These are phyloP conservation scores for Drosophila melanica DNA, from an alignment of 1,140 invertebrate species.

Conservation along the genomic window DNA sequence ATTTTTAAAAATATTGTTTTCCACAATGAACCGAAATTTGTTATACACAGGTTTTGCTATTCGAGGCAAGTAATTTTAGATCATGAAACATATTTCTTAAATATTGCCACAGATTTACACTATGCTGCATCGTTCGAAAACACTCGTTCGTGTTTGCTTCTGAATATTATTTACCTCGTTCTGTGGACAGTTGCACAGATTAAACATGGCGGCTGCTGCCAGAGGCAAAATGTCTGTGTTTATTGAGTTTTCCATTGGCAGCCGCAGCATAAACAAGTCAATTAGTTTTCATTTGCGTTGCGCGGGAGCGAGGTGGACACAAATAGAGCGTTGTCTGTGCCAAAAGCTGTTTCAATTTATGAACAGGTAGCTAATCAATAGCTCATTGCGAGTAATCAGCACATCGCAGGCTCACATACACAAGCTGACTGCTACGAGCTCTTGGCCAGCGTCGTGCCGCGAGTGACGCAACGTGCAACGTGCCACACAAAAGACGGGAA, in stretches of 20 bases:
- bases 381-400: conserved; percentile 36
- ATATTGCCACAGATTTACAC: neutral
- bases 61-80: no score
- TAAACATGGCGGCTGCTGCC: conserved; percentile 44
- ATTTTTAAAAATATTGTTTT: no score
- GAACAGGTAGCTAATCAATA: conserved; percentile 32
- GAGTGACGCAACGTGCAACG: conserved; percentile 64
- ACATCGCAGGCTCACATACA: conserved; percentile 13
- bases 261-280: conserved; percentile 46
- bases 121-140: neutral
- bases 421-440: conserved; percentile 26
- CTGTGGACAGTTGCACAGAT: conserved; percentile 32
- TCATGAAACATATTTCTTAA: no score
- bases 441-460: conserved; percentile 9
- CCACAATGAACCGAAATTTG: no score
- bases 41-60: no score
- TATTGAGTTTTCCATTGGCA: conserved; percentile 15
- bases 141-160: neutral
- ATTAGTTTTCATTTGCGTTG: conserved; percentile 37
- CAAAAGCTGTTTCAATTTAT: conserved; percentile 17
- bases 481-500: conserved; percentile 12
- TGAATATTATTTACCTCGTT: neutral
- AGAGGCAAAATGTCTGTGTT: conserved; percentile 31
- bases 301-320: neutral
- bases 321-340: conserved; percentile 3